A percentile compares a stretch with the other conserved stretches of the same genome.
phyloP scores from a whole-genome alignment of 2,888 invertebrate genomes.

The Sisyra nigra region DNA sequence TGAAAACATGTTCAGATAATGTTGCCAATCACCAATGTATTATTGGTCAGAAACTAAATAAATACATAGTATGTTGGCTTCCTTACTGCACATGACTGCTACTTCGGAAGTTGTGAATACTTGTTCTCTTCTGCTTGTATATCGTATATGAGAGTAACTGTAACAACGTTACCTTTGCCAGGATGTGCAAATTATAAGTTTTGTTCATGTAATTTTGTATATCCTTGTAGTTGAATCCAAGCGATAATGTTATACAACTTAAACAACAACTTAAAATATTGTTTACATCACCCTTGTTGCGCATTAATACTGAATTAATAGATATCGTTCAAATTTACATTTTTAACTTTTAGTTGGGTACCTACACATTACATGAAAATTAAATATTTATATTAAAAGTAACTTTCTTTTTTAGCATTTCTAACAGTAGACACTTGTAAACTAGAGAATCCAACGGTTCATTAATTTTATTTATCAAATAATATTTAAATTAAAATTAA shows the following conservation, averaged over 20 bases:
- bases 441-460: too few species aligned
- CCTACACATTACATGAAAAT: neutral
- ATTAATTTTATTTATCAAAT: too few species aligned
- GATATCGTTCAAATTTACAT: neutral
- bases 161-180: neutral
- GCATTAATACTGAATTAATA: neutral
- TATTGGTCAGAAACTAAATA: neutral
- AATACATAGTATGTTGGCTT: conserved; percentile 1
- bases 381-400: too few species aligned
- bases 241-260: too few species aligned
- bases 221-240: neutral
- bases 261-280: too few species aligned
- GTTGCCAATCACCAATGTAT: too few species aligned
- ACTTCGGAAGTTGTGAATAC: neutral
- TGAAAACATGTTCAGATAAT: too few species aligned
- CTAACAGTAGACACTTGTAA: too few species aligned
- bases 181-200: conserved; percentile 3
- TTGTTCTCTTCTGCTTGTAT: neutral
- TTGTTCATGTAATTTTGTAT: neutral
- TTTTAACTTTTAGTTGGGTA: neutral
- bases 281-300: too few species aligned
- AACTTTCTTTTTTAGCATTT: too few species aligned
- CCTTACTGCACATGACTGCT: neutral
- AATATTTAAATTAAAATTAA: too few species aligned
- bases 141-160: too few species aligned